Evolutionary conservation across 2,113 vertebrate species (phyloP), one percentile per base, ranked within the genome.

Genomic region (Chaenogobius annularis): DNA sequence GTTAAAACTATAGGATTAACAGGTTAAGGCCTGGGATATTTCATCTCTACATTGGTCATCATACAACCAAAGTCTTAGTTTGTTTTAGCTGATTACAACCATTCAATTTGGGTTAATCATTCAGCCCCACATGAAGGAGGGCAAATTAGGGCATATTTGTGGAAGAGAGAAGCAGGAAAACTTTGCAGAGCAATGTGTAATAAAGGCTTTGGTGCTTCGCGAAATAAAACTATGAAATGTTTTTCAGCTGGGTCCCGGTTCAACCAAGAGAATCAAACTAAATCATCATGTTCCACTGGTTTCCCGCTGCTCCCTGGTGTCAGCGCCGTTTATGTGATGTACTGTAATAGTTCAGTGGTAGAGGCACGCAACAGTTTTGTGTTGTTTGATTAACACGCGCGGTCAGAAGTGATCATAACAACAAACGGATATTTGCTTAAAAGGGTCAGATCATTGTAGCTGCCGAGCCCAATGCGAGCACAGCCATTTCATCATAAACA

Each of bases 141-240:
- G 78, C 82, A 77, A 37, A 13, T 79, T 58, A 13, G 59, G 54
- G 40, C 40, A 59, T 72, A 72, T 80, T 67, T 10, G 10, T 77
- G 69, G 3, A 37, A 63, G 61, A 63, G 17, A 63, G 17, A 19
- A 62, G 5, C 68, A 52, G 68, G 66, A 66, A 35, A 43, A 78
- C 1, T 76, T 10, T 63, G 65, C 23, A 19, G 22, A 12, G 37
- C 71, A 46, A 61, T 48, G 40, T 8, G n/a, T 65, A 13, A 62
- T 2, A 19, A 54, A 68, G 65, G 35, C 13, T 17, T 26, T 56
- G 47, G 44, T 19, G n/a, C 55, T 56, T 31, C 23, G 15, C 61
- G n/a, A 20, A 7, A 20, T 43, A 62, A 66, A 55, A 61, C 47
- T 64, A 58, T 68, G 43, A 13, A 63, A 69, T 40, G 9, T 74